Percentiles rank a stretch among this genome's conserved stretches.
These are phyloP conservation scores for Diogma glabrata DNA, from an alignment of 2,888 invertebrate species.

Conservation along the genomic window DNA sequence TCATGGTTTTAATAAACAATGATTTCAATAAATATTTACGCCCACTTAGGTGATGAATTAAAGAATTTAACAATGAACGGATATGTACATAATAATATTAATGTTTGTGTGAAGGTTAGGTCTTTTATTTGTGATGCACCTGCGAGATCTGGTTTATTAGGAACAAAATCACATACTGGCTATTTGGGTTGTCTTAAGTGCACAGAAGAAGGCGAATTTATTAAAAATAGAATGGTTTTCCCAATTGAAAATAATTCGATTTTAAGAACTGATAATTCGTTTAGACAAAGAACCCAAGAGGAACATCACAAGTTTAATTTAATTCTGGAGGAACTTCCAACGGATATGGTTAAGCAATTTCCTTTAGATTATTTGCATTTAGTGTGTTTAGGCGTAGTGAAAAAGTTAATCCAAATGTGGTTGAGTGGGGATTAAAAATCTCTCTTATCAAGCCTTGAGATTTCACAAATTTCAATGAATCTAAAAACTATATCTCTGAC, in stretches of 20 bases:
- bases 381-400: neutral
- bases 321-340: constrained; percentile 15
- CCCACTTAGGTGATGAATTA: neutral
- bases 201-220: constrained; percentile 15
- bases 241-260: constrained; percentile 7
- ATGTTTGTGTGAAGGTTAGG: constrained; percentile 8
- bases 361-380: neutral
- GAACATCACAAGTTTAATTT: constrained; percentile 18
- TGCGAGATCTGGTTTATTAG: constrained; percentile 12
- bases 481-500: constrained; percentile 9
- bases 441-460: neutral
- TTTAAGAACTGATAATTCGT: constrained; percentile 10
- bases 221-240: constrained; percentile 15
- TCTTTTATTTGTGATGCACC: constrained; percentile 15
- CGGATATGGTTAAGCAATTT: constrained; percentile 16
- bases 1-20: neutral
- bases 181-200: constrained; percentile 15
- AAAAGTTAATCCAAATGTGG: constrained; percentile 1
- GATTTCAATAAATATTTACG: neutral
- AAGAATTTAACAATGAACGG: neutral
- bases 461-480: constrained; percentile 1
- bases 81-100: constrained; percentile 1
- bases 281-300: constrained; percentile 14
- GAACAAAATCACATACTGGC: constrained; percentile 14
- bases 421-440: constrained; percentile 12